Evolutionary conservation across 1,140 invertebrate species (phyloP).

Genomic region (Drosophila orosa): DNA sequence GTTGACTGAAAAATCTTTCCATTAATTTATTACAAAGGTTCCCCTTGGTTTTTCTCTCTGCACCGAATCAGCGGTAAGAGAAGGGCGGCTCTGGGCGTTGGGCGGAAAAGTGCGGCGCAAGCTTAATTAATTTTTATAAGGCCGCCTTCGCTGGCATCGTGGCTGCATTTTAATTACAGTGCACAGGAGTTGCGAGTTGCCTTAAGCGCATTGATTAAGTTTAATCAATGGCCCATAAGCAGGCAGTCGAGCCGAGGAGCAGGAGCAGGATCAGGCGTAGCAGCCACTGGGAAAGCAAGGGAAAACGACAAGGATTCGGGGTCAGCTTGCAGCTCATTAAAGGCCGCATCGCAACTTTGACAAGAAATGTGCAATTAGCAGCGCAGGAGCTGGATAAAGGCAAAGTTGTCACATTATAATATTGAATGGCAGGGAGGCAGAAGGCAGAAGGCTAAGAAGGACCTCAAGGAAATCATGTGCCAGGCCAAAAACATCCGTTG

Average conservation of each 20-base stretch:
- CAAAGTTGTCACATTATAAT: conserved; percentile 77
- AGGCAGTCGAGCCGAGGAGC: conserved; percentile 29
- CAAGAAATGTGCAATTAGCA: conserved; percentile 77
- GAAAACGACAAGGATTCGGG: conserved; percentile 22
- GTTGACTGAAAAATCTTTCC: not conserved
- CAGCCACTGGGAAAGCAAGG: not conserved
- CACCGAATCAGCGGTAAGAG: conserved; percentile 16
- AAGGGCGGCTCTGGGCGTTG: not conserved
- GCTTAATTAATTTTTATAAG: conserved; percentile 83
- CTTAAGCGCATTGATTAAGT: conserved; percentile 80
- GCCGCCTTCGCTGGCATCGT: conserved; percentile 43
- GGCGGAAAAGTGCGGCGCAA: conserved; percentile 55
- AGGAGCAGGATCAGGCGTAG: not conserved
- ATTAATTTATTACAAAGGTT: not conserved
- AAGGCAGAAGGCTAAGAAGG: conserved; percentile 13
- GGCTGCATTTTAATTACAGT: conserved; percentile 79
- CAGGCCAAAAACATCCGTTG: not conserved
- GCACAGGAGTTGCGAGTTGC: conserved; percentile 71
- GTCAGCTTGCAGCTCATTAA: conserved; percentile 66
- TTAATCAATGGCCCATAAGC: conserved; percentile 81
- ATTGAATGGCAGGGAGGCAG: conserved; percentile 67
- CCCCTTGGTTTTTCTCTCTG: not conserved
- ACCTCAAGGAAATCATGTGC: conserved; percentile 1
- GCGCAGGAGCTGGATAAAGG: conserved; percentile 10
- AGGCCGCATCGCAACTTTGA: conserved; percentile 67